These are phyloP conservation scores for Cygnus atratus DNA, from an alignment of 2,113 vertebrate species.

Conservation along the genomic window DNA sequence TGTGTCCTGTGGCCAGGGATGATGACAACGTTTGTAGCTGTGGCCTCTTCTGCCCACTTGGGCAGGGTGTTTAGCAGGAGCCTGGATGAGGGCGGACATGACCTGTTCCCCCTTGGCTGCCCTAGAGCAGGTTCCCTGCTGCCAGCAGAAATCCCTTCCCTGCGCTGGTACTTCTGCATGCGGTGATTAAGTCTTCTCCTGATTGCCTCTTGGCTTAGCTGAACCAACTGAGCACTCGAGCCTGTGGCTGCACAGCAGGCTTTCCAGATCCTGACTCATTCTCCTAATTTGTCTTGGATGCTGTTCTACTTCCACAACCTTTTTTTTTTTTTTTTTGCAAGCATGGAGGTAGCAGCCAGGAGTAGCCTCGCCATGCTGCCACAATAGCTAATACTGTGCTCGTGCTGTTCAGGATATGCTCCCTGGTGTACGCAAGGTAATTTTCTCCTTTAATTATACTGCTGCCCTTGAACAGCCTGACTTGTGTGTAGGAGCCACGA, in stretches of 20 bases:
- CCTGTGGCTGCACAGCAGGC: conserved; percentile 11
- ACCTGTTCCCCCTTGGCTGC: background rate
- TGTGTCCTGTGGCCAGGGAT: no score
- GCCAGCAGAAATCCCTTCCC: background rate
- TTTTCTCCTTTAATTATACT: conserved; percentile 18
- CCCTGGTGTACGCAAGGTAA: background rate
- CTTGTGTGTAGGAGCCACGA: background rate
- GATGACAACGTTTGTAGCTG: background rate
- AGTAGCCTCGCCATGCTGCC: conserved; percentile 1
- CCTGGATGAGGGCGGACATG: background rate
- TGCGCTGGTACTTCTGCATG: background rate
- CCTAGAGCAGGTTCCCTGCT: rapidly evolving
- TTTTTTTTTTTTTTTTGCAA: background rate
- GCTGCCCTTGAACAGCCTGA: background rate
- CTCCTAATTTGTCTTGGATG: conserved; percentile 50
- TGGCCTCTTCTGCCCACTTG: background rate
- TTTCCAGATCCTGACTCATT: conserved; percentile 11
- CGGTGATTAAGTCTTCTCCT: background rate
- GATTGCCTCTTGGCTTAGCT: background rate
- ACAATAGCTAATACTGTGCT: background rate
- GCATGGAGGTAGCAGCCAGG: background rate
- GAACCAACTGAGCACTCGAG: background rate
- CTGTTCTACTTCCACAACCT: background rate
- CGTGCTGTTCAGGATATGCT: conserved; percentile 7
- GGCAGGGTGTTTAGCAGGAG: background rate